Percentiles rank a stretch among this genome's conserved stretches.
Conservation (phyloP, 2,797 vertebrate genomes). For the Holocentrus rufus region DNA sequence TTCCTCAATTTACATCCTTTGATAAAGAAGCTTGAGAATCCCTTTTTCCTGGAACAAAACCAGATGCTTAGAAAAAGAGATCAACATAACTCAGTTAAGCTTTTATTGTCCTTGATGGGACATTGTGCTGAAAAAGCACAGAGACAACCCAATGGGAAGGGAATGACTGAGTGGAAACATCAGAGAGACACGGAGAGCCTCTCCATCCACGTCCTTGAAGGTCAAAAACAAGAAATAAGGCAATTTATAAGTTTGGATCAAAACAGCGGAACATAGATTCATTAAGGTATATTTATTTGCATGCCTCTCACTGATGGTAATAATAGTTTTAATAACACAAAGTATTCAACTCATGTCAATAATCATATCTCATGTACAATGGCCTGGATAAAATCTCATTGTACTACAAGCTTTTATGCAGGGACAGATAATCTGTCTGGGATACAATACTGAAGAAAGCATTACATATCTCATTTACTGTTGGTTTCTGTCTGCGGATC, state of each 20-base stretch:
- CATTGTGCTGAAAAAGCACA: background rate
- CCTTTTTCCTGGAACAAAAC: background rate
- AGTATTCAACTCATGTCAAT: background rate
- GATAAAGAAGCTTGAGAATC: background rate
- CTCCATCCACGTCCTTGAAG: constrained; percentile 1
- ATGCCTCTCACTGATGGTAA: background rate
- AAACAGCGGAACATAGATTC: background rate
- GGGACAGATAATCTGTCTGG: no score
- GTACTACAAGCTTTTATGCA: no score
- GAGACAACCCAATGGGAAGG: constrained; percentile 11
- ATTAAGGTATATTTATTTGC: background rate
- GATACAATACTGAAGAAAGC: no score
- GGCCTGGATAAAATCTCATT: no score
- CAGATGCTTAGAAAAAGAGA: constrained; percentile 7
- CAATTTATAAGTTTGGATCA: background rate
- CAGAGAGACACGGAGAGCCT: background rate
- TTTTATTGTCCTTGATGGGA: constrained; percentile 24
- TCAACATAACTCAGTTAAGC: background rate
- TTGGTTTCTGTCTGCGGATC: no score
- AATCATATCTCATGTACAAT: no score
- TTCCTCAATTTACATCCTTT: constrained; percentile 3
- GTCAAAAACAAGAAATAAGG: background rate
- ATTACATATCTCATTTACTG: no score
- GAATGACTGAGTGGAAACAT: background rate
- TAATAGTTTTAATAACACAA: background rate